Evolutionary conservation across 1,140 invertebrate species (phyloP).

Genomic region (Papilio helenus): DNA sequence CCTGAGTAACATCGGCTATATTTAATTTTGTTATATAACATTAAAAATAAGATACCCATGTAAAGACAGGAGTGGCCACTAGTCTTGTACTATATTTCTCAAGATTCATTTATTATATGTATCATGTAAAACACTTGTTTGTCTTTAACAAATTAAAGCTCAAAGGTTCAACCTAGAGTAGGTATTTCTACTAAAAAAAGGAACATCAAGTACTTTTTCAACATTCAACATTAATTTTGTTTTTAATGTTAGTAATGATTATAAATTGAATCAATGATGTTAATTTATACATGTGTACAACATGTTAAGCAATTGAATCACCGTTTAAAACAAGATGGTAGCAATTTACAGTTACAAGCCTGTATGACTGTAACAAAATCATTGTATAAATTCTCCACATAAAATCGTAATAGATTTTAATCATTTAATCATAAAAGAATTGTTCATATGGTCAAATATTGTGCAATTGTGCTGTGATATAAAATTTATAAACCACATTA

Average conservation of each 20-base stretch:
- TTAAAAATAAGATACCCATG: not conserved
- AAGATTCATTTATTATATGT: too few relatives aligned
- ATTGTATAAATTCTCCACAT: not conserved
- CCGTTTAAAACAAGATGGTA: slow-evolving; percentile 30
- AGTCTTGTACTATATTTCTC: not conserved
- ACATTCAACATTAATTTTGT: not conserved
- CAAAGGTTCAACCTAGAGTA: too few relatives aligned
- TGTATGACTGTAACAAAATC: not conserved
- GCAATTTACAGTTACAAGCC: slow-evolving; percentile 21
- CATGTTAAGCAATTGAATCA: slow-evolving; percentile 30
- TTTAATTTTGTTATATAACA: not conserved
- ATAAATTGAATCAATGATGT: slow-evolving; percentile 18
- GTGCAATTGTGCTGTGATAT: not conserved
- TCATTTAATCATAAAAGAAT: not conserved
- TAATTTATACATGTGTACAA: slow-evolving; percentile 23
- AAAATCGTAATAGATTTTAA: too few relatives aligned
- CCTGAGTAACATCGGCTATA: not conserved
- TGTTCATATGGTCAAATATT: slow-evolving; percentile 4
- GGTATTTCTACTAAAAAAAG: not conserved
- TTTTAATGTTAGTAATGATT: not conserved
- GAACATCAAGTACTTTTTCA: not conserved
- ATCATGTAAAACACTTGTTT: too few relatives aligned
- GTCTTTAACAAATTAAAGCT: too few relatives aligned
- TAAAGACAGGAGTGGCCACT: not conserved
- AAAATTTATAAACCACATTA: not conserved